Evolutionary conservation across 1,140 invertebrate species (phyloP).

Genomic region (Oreohelix idahoensis): DNA sequence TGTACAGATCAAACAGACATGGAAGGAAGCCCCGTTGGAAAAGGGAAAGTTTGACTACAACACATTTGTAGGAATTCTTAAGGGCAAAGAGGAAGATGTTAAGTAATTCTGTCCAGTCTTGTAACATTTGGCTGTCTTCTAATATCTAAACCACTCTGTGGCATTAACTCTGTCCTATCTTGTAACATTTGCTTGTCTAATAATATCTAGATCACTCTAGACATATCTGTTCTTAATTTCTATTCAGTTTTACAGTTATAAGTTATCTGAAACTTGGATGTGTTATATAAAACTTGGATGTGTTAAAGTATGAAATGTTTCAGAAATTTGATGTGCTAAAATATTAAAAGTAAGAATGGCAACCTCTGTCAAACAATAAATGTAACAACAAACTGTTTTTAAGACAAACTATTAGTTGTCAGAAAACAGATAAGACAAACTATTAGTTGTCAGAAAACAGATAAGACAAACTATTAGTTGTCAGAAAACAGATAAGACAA

Average conservation of each 20-base stretch:
- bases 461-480: no score
- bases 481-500: no score
- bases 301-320: background rate
- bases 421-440: no score
- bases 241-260: background rate
- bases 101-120: background rate
- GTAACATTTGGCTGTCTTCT: background rate
- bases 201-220: background rate
- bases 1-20: conserved; percentile 87
- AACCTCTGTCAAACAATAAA: background rate
- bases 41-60: conserved; percentile 93
- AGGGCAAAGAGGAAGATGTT: conserved; percentile 68
- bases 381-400: background rate
- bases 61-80: conserved; percentile 89
- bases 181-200: background rate
- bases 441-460: no score
- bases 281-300: background rate
- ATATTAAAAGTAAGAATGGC: background rate
- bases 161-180: background rate
- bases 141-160: background rate
- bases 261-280: background rate
- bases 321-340: background rate
- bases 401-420: no score
- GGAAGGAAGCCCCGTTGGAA: conserved; percentile 95
- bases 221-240: background rate